These are phyloP conservation scores for Burhinus oedicnemus DNA, from an alignment of 2,113 vertebrate species.

Conservation along the genomic window DNA sequence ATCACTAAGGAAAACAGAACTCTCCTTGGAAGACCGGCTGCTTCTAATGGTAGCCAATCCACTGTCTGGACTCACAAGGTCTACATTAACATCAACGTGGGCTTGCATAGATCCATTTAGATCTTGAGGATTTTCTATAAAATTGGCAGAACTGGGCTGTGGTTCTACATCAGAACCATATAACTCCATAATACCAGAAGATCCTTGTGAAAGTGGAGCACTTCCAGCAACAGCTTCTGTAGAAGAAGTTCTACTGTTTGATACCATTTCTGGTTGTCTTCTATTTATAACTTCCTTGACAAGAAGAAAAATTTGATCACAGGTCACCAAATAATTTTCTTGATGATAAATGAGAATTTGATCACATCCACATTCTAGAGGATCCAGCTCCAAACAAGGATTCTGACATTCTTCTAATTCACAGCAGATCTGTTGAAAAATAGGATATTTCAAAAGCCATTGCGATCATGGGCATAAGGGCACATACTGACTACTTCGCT, in stretches of 20 bases:
- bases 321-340: constrained; percentile 73
- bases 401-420: constrained; percentile 87
- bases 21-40: constrained; percentile 93
- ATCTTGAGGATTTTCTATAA: constrained; percentile 80
- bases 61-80: constrained; percentile 92
- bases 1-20: constrained; percentile 94
- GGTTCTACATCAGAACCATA: constrained; percentile 90
- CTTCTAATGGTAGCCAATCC: constrained; percentile 93
- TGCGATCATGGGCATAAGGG: not conserved
- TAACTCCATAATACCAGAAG: constrained; percentile 91
- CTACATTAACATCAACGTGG: constrained; percentile 81
- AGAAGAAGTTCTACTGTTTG: constrained; percentile 91
- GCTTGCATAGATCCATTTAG: constrained; percentile 76
- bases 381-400: constrained; percentile 82
- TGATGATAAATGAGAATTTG: constrained; percentile 85
- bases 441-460: not conserved
- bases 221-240: constrained; percentile 95
- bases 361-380: constrained; percentile 78
- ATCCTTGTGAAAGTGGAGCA: constrained; percentile 92
- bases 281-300: constrained; percentile 87
- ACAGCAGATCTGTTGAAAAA: constrained; percentile 85
- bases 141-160: constrained; percentile 78
- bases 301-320: constrained; percentile 83
- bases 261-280: constrained; percentile 81
- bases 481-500: not conserved